These are phyloP conservation scores for Daubentonia madagascariensis DNA, from an alignment of 2,113 vertebrate genomes.

Conservation along the genomic window DNA sequence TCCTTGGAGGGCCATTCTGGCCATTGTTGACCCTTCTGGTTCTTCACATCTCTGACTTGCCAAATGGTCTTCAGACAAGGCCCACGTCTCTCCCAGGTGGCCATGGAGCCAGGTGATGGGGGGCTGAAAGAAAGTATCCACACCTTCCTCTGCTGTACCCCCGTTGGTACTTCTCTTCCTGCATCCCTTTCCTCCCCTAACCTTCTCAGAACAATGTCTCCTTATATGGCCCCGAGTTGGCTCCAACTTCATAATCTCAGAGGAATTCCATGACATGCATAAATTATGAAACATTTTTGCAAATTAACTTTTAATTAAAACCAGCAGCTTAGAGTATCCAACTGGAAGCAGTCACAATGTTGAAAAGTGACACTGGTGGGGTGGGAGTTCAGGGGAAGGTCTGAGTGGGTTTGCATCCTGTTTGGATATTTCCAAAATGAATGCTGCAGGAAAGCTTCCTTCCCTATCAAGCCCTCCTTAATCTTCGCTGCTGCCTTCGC, in stretches of 20 bases:
- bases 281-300: slow-evolving; percentile 78
- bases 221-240: slow-evolving; percentile 61
- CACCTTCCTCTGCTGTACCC: neutral
- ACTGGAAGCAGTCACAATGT: slow-evolving; percentile 71
- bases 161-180: slow-evolving; percentile 38
- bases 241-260: slow-evolving; percentile 64
- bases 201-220: slow-evolving; percentile 18
- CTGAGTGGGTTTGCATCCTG: slow-evolving; percentile 67
- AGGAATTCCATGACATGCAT: slow-evolving; percentile 71
- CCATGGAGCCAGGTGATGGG: neutral
- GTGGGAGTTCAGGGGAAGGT: slow-evolving; percentile 75
- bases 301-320: slow-evolving; percentile 81
- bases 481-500: neutral
- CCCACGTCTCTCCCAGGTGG: neutral
- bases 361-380: slow-evolving; percentile 72
- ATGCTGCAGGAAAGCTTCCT: slow-evolving; percentile 35
- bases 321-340: slow-evolving; percentile 66
- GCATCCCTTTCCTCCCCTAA: neutral
- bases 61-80: neutral
- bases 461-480: neutral
- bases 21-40: neutral
- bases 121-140: neutral
- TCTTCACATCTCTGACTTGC: neutral
- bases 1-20: neutral
- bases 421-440: slow-evolving; percentile 43